phyloP scores from a whole-genome alignment of 30 jellyfish, hydroid and myxozoan genomes.

The Aurelia sp. region DNA sequence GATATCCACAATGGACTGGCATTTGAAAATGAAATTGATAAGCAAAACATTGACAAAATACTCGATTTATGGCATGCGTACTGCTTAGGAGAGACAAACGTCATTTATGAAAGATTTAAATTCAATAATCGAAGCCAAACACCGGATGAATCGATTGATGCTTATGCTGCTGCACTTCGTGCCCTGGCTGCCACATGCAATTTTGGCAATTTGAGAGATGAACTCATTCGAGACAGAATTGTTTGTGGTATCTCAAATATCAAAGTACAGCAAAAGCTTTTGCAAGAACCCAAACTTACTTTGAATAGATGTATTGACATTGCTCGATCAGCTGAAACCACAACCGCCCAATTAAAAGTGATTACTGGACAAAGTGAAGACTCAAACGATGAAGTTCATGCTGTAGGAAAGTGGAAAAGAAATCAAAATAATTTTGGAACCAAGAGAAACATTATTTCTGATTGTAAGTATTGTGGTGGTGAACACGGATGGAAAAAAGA shows the following conservation, averaged over 20 bases:
- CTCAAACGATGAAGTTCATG: neutral
- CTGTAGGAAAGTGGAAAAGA: neutral
- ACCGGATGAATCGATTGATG: conserved; percentile 12
- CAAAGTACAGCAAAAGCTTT: too few relatives aligned
- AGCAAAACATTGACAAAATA: neutral
- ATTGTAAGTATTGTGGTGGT: conserved; percentile 23
- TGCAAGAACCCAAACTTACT: too few relatives aligned
- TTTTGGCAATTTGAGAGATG: neutral
- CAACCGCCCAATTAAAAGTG: too few relatives aligned
- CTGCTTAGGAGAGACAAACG: too few relatives aligned
- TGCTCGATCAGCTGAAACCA: conserved; percentile 1
- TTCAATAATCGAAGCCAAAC: neutral
- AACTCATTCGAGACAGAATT: too few relatives aligned
- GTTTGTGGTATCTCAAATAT: too few relatives aligned
- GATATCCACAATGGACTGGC: conserved; percentile 20
- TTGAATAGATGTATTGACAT: too few relatives aligned
- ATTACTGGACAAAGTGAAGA: neutral
- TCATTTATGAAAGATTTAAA: too few relatives aligned
- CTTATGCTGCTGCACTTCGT: conserved; percentile 10
- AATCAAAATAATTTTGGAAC: conserved; percentile 6
- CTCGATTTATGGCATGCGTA: conserved; percentile 7
- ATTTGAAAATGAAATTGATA: neutral
- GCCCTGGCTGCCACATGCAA: conserved; percentile 12
- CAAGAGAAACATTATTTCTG: neutral
- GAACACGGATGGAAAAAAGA: conserved; percentile 8